These are phyloP conservation scores for Ornithoptera alexandrae DNA, from an alignment of 2,888 invertebrate genomes.

Conservation along the genomic window DNA sequence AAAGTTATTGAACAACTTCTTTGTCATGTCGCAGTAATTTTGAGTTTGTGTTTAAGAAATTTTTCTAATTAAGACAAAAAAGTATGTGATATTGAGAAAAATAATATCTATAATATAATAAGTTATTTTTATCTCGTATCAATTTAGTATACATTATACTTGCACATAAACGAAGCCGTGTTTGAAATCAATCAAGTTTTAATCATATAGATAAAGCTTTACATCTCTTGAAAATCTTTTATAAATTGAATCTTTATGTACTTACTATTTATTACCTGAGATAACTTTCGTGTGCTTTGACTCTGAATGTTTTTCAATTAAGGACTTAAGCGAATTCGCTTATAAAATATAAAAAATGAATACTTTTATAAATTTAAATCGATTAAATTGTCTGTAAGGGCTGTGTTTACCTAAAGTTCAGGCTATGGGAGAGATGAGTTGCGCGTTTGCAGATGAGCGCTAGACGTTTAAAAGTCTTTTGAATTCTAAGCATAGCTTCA, in stretches of 20 bases:
- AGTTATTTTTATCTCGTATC: not conserved
- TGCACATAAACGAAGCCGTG: slow-evolving; percentile 33
- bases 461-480: too few relatives aligned
- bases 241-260: slow-evolving; percentile 7
- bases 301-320: not conserved
- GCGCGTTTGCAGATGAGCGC: too few relatives aligned
- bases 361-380: too few relatives aligned
- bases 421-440: too few relatives aligned
- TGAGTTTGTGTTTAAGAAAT: not conserved
- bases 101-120: not conserved
- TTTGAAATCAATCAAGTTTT: slow-evolving; percentile 44
- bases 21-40: not conserved
- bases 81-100: too few relatives aligned
- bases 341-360: too few relatives aligned
- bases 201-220: slow-evolving; percentile 28
- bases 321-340: not conserved
- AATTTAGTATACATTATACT: not conserved
- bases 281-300: not conserved
- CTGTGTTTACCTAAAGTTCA: too few relatives aligned
- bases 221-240: not conserved
- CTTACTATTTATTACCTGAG: not conserved
- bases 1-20: not conserved
- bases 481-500: too few relatives aligned
- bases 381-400: too few relatives aligned
- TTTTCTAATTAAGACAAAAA: not conserved